Evolutionary conservation across 2,888 invertebrate species (phyloP).

Genomic region (Venusia cambrica): DNA sequence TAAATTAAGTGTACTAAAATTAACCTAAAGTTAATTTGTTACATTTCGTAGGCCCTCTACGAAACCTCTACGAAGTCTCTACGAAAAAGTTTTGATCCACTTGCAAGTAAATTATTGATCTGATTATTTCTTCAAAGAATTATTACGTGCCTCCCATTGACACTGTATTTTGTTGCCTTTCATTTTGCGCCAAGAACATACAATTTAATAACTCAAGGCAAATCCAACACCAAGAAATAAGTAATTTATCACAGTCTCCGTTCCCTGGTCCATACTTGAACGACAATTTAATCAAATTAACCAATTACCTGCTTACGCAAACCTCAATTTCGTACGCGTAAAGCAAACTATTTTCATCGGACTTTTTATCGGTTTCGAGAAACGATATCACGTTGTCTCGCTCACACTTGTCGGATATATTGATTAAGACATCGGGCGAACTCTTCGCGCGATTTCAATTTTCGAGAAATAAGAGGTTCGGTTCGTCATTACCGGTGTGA

Average conservation of each 20-base stretch:
- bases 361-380: conserved; percentile 40
- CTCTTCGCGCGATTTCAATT: conserved; percentile 30
- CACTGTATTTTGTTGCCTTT: no score
- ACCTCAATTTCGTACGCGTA: conserved; percentile 31
- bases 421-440: conserved; percentile 19
- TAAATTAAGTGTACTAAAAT: no score
- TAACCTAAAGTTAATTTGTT: no score
- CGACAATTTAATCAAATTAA: conserved; percentile 43
- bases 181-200: no score
- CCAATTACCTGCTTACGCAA: conserved; percentile 43
- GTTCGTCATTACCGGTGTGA: conserved; percentile 44
- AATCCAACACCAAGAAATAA: conserved; percentile 27
- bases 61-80: no score
- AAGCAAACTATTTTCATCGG: conserved; percentile 37
- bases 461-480: conserved; percentile 20
- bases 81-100: no score
- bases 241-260: conserved; percentile 39
- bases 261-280: conserved; percentile 32
- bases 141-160: conserved; percentile 10
- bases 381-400: conserved; percentile 32
- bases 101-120: no score
- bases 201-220: conserved; percentile 30
- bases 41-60: no score
- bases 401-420: conserved; percentile 17
- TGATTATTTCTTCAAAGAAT: no score